phyloP scores from a whole-genome alignment of 2,113 vertebrate species.

The Nesoenas mayeri region DNA sequence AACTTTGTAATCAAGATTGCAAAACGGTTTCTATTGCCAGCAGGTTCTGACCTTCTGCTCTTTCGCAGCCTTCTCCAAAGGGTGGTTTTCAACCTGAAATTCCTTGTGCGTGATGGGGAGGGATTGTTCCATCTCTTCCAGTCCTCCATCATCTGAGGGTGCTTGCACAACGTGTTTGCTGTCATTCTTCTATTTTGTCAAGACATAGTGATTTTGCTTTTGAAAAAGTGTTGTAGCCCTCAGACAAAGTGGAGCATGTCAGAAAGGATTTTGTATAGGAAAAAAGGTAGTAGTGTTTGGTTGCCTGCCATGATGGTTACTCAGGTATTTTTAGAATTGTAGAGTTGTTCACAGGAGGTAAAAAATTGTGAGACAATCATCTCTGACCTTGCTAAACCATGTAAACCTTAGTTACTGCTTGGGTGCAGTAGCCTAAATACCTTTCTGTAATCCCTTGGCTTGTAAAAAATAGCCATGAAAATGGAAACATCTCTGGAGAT shows the following conservation, averaged over 20 bases:
- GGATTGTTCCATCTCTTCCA: neutral
- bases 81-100: neutral
- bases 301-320: neutral
- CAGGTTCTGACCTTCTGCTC: neutral
- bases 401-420: neutral
- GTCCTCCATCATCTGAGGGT: accelerated
- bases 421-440: neutral
- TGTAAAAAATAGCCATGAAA: neutral
- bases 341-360: neutral
- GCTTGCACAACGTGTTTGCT: neutral
- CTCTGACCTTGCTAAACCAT: neutral
- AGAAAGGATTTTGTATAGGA: neutral
- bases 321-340: neutral
- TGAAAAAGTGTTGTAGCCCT: neutral
- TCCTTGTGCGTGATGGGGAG: neutral
- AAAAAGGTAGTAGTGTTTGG: neutral
- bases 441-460: neutral
- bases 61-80: neutral
- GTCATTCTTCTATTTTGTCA: neutral
- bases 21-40: neutral
- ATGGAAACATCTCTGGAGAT: neutral
- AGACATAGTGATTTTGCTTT: neutral
- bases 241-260: neutral
- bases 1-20: neutral
- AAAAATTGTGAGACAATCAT: neutral